Evolutionary conservation across 2,113 vertebrate species (phyloP).

Genomic region (Glaucomys volans): DNA sequence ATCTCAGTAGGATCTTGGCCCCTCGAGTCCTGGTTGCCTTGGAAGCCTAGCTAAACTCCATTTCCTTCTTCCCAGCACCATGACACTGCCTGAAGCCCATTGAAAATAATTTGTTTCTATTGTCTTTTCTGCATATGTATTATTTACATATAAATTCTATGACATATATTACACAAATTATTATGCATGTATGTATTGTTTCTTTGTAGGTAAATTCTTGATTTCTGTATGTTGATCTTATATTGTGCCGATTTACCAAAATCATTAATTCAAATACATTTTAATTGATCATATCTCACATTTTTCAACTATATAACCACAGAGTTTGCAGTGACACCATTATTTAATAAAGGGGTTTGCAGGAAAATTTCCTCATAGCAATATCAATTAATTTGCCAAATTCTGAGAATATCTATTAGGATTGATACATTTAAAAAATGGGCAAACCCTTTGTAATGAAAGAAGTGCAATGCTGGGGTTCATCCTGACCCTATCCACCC

Average conservation of each 20-base stretch:
- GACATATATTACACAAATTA: background rate
- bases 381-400: background rate
- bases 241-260: background rate
- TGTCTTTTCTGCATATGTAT: background rate
- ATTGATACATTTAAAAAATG: background rate
- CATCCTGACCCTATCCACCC: fast-evolving
- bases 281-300: conserved; percentile 28
- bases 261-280: conserved; percentile 45
- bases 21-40: background rate
- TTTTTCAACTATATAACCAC: conserved; percentile 9
- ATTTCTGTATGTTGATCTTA: conserved; percentile 28
- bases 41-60: background rate
- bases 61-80: background rate
- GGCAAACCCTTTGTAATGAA: background rate
- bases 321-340: background rate
- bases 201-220: conserved; percentile 46
- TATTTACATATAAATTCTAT: background rate
- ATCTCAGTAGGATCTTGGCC: background rate
- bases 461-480: background rate
- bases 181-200: background rate
- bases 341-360: background rate
- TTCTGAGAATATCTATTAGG: background rate
- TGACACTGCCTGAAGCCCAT: background rate
- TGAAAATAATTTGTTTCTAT: conserved; percentile 19
- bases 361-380: background rate